Base-by-base conservation (phyloP, 2,113 vertebrate genomes). In the Tachysurus fulvidraco region DNA sequence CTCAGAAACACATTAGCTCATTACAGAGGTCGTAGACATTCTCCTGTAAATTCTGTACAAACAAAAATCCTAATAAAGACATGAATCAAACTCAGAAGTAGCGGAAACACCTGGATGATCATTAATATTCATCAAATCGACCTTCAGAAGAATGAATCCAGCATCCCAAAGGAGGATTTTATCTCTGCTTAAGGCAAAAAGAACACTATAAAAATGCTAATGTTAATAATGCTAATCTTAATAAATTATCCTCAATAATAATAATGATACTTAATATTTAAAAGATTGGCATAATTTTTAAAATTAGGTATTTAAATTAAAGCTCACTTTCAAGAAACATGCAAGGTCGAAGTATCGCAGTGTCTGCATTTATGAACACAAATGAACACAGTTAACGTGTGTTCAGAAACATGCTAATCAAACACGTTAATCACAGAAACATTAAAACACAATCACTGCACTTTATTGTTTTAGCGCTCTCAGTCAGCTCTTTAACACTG, bases 131-230 rank as follows among this genome's bases (percentile, higher is more conserved):
- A 87, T 84, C 71, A 85, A 87, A 67, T 76, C 89, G 89, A 81
- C 88, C 85, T 89, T 89, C 86, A 87, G 88, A 89, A 86, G 86
- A 84, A 59, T 50, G 80, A 84, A 54, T 64, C 65, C 30, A 60
- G 64, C 52, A 67, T 69, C 88, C 83, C 83, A 81, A 80, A 92
- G 91, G 87, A 89, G 88, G 89, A 50, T 50, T 90, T 92, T 41
- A 82, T 65, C 87, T 67, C 59, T 16, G 90, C 92, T 94, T 88
- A 81, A 85, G 92, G 92, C 93, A 80, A 86, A 59, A 91, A 87
- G 30, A 46, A 86, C 55, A 62, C 91, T 91, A 94, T 94, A 89
- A 94, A 93, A 94, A 93, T 94, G 93, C 93, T 93, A 93, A 94
- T 88, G 89, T 85, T 89, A 87, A 86, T 84, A 87, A 36, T 78